These are phyloP conservation scores for Disparrhopalites patrizii DNA, from an alignment of 2,888 invertebrate genomes.

Conservation along the genomic window DNA sequence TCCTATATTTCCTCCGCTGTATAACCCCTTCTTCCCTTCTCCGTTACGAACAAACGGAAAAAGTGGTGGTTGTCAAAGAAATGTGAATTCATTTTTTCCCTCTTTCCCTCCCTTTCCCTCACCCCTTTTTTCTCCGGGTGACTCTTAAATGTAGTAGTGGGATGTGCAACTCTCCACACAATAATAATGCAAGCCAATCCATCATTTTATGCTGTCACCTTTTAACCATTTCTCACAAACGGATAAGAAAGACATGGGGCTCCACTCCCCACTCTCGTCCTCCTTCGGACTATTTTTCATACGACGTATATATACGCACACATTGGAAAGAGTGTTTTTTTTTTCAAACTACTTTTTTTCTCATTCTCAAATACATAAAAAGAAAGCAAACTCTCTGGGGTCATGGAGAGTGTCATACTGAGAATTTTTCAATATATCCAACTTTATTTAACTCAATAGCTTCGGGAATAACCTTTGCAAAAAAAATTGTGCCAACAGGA, in stretches of 20 bases:
- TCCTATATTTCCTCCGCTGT: not conserved
- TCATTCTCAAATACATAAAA: not conserved
- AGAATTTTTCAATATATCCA: conserved; percentile 1
- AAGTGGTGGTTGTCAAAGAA: not conserved
- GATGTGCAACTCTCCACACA: conserved; percentile 7
- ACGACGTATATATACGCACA: not conserved
- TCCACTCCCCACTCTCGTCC: not conserved
- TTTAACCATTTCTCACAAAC: conserved; percentile 37
- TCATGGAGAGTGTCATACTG: not conserved
- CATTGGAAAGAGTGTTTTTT: not conserved
- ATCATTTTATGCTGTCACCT: conserved; percentile 43
- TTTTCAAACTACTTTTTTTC: not conserved
- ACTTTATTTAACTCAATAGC: conserved; percentile 10
- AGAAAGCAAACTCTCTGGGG: conserved; percentile 1
- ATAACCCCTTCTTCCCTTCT: not conserved
- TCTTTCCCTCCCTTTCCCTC: not conserved
- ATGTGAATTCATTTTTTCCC: conserved; percentile 8
- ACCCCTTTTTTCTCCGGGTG: not conserved
- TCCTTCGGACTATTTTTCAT: not conserved
- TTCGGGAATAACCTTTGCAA: not conserved
- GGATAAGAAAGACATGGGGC: conserved; percentile 1
- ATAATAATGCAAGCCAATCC: conserved; percentile 35
- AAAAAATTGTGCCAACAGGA: not conserved
- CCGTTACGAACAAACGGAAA: not conserved
- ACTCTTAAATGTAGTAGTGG: conserved; percentile 16